These are phyloP conservation scores for Zaprionus camerounensis DNA, from an alignment of 1,140 invertebrate genomes.

Conservation along the genomic window DNA sequence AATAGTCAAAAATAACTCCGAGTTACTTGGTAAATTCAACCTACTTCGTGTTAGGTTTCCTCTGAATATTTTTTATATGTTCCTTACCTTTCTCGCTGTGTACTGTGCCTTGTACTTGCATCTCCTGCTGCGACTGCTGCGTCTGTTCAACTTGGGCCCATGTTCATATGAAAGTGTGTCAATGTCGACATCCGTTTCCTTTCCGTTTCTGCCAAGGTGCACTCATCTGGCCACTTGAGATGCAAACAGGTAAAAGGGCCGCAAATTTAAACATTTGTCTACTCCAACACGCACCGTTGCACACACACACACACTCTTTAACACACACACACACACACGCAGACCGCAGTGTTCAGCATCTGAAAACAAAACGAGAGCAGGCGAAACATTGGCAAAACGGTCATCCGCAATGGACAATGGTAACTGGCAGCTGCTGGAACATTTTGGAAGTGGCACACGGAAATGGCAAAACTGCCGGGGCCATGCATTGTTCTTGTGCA, in stretches of 20 bases:
- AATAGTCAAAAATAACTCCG: too few relatives aligned
- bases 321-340: conserved; percentile 17
- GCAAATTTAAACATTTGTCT: conserved; percentile 80
- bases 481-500: conserved; percentile 21
- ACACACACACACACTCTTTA: conserved; percentile 25
- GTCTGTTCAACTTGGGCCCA: conserved; percentile 38
- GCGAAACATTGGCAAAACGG: conserved; percentile 80
- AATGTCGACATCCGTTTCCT: conserved; percentile 79
- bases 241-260: conserved; percentile 79
- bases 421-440: conserved; percentile 29
- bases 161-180: conserved; percentile 79
- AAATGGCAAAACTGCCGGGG: conserved; percentile 31
- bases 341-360: conserved; percentile 16
- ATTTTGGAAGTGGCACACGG: conserved; percentile 54
- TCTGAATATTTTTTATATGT: too few relatives aligned
- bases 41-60: too few relatives aligned
- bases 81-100: conserved; percentile 9
- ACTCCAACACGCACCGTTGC: conserved; percentile 76
- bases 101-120: conserved; percentile 25
- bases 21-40: too few relatives aligned
- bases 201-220: conserved; percentile 41
- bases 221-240: conserved; percentile 70
- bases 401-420: conserved; percentile 72
- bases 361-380: conserved; percentile 32
- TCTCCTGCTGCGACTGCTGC: not conserved